Evolutionary conservation across 2,888 invertebrate species (phyloP), one percentile per base, ranked within the genome.

Genomic region (Tinea semifulvella): DNA sequence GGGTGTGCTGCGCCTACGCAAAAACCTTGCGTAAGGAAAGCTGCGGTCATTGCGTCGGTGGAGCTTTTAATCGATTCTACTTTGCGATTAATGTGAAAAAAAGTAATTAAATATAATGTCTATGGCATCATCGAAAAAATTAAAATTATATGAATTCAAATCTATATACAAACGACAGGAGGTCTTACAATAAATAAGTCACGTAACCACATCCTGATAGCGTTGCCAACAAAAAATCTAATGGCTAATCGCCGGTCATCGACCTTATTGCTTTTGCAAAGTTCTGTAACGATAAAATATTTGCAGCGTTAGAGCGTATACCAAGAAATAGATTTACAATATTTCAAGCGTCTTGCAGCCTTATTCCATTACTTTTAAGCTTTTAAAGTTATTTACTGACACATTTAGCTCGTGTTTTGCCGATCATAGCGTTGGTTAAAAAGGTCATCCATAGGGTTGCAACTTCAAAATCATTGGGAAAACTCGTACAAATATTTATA

Each of bases 151-250:
- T 11, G 31, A 31, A 31, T 14, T 31, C 31, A 31, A n/a, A 31
- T 31, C n/a, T n/a, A n/a, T n/a, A n/a, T n/a, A n/a, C n/a, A 13
- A 31, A 2, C 31, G 14, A 31, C 31, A 31, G 31, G 31, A 31
- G 31, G 31, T 31, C 13, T 31, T 31, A 4, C 14, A 31, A 31
- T 13, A 31, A 31, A 31, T 31, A 31, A 31, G 31, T 31, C 31
- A 31, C 31, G 31, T 31, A 31, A n/a, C 31, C 7, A 31, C 31
- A 31, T 31, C 31, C 31, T 31, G 31, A 31, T 31, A 31, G 31
- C 31, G 31, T 31, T 14, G 31, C 31, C 31, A 31, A 31, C 31
- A 31, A n/a, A 31, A 31, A 31, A 27, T n/a, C n/a, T n/a, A n/a
- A 31, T 14, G 14, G 13, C 14, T 14, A 31, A n/a, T n/a, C 10